Base-by-base conservation (phyloP, 2,888 invertebrate genomes). In the Drosophila siamana region DNA sequence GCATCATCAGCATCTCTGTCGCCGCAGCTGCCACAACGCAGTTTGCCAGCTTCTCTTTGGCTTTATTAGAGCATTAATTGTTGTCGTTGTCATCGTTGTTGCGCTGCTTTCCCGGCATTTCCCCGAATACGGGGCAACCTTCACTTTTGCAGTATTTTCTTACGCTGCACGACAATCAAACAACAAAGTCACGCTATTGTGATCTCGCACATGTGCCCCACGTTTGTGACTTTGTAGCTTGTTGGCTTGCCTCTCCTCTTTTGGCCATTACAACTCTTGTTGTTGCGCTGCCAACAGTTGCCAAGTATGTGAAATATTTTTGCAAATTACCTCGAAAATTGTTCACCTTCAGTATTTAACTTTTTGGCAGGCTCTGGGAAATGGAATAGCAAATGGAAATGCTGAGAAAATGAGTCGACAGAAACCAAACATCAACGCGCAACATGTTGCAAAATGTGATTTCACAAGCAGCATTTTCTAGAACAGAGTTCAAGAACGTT, bases 11-110 rank as follows among this genome's bases (percentile, higher is more conserved):
- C 51, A 47, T 46, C 13, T 46, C 13, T 15, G 33, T 30, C 9
- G n/a, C 54, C 41, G 36, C 64, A n/a, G 22, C 44, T 13, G 54
- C 40, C 44, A 50, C 51, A 51, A 30, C n/a, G 47, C 47, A 41
- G 55, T 33, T 9, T 67, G 62, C 80, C 78, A 78, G 77, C 69
- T 84, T 90, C 84, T 86, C 78, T 74, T 74, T 59, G 74, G 80
- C 91, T 78, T 88, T 89, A 91, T 89, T 87, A 90, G 90, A 90
- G 90, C 90, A 90, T 91, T 90, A 91, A 91, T 89, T 91, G 91
- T 59, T 75, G 87, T 80, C 79, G 63, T 55, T 47, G 91, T 59
- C 71, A 86, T 80, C 79, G 63, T 55, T 50, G 65, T 62, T 63
- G 65, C 54, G 76, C 59, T 75, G 74, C 68, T 68, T 81, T 80